Conservation (phyloP, 2,797 vertebrate species). For the Centroberyx gerrardi region DNA sequence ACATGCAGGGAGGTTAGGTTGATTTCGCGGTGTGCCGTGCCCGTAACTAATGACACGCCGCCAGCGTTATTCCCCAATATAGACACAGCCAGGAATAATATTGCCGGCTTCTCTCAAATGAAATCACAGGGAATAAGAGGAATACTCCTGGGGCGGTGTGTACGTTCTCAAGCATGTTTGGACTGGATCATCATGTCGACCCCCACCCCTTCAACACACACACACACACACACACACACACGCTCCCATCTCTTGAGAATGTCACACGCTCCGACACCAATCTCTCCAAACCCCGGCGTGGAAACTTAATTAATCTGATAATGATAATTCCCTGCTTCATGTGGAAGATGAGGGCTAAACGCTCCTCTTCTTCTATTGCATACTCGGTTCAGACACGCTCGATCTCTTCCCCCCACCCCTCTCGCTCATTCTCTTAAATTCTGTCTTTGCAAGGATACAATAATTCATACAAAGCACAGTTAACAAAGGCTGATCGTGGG, state of each 20-base stretch:
- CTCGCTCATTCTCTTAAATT: conserved; percentile 7
- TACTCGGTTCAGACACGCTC: conserved; percentile 34
- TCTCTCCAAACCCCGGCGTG: conserved; percentile 34
- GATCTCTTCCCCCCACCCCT: conserved; percentile 28
- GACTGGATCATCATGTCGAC: conserved; percentile 6
- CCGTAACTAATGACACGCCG: conserved; percentile 61
- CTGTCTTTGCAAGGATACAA: conserved; percentile 23
- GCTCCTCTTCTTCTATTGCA: conserved; percentile 18
- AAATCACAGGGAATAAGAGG: conserved; percentile 38
- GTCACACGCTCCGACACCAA: conserved; percentile 30
- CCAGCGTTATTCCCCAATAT: conserved; percentile 57
- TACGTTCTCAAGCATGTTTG: conserved; percentile 42
- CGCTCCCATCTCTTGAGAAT: not conserved
- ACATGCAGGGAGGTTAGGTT: conserved; percentile 46
- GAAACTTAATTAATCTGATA: conserved; percentile 73
- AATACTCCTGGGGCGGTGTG: conserved; percentile 30
- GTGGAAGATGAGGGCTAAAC: conserved; percentile 28
- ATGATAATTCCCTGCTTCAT: conserved; percentile 54
- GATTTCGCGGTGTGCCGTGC: conserved; percentile 47
- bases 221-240: conserved; percentile 7
- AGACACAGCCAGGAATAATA: conserved; percentile 66
- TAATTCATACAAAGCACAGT: conserved; percentile 56
- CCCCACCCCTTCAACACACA: conserved; percentile 15
- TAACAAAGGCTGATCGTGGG: conserved; percentile 47
- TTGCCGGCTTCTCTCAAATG: conserved; percentile 46